phyloP scores from a whole-genome alignment of 2,113 vertebrate species.

The Lepidiolamprologus cunningtoni region DNA sequence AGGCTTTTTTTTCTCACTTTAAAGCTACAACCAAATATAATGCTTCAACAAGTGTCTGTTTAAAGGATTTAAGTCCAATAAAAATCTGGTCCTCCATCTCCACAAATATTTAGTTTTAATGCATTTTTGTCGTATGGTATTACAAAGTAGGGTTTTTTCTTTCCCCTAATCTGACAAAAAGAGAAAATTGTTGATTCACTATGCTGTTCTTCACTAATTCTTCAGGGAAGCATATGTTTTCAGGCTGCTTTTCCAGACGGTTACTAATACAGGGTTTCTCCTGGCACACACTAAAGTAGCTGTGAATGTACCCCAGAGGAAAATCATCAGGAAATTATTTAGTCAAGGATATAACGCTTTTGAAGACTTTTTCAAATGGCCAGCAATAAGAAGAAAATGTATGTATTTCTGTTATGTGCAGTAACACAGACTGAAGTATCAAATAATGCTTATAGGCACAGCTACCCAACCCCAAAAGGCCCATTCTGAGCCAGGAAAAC shows the following conservation, averaged over 20 bases:
- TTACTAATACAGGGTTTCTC: not conserved
- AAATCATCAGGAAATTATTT: not conserved
- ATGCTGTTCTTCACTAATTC: not conserved
- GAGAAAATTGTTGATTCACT: not conserved
- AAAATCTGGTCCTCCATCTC: not conserved
- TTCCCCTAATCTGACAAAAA: not conserved
- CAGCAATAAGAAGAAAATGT: not conserved
- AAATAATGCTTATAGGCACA: not conserved
- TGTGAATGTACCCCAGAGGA: not conserved
- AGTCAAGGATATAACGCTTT: not conserved
- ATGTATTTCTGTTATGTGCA: not conserved
- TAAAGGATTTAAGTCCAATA: not conserved
- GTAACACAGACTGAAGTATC: not conserved
- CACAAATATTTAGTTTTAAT: not conserved
- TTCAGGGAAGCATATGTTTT: not conserved
- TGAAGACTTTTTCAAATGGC: not conserved
- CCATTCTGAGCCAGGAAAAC: not conserved
- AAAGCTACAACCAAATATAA: not conserved
- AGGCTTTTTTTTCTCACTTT: fast-evolving
- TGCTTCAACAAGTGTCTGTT: not conserved
- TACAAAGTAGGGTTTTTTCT: not conserved
- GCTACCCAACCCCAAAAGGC: not conserved
- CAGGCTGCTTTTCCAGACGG: not conserved
- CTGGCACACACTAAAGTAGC: not conserved
- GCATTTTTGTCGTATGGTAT: not conserved